A percentile compares a stretch with the other conserved stretches of the same genome.
phyloP scores from a whole-genome alignment of 2,888 invertebrate genomes.

The Lochmaea capreae region DNA sequence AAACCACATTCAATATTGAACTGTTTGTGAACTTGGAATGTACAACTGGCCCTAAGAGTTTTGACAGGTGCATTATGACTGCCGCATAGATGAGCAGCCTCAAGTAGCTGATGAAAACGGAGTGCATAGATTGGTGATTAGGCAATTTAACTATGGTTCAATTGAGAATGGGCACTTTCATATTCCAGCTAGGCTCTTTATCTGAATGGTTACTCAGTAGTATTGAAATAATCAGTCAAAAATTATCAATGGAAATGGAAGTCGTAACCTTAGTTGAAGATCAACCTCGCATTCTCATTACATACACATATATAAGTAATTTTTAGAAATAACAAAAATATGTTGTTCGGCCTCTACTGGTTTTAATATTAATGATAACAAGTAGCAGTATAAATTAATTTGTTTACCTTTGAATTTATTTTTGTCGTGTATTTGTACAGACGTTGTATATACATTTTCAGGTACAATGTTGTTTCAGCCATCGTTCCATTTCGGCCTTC shows the following conservation, averaged over 20 bases:
- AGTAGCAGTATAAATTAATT: constrained; percentile 30
- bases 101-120: too few relatives aligned
- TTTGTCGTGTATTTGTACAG: constrained; percentile 40
- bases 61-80: too few relatives aligned
- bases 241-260: neutral
- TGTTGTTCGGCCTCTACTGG: constrained; percentile 27
- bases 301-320: constrained; percentile 12
- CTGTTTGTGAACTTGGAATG: too few relatives aligned
- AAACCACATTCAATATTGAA: too few relatives aligned
- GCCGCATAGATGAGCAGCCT: too few relatives aligned
- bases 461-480: constrained; percentile 29
- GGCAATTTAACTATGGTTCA: too few relatives aligned
- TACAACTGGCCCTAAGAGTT: too few relatives aligned
- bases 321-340: constrained; percentile 20
- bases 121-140: too few relatives aligned
- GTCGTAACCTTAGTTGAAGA: neutral
- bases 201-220: too few relatives aligned
- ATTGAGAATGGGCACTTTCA: too few relatives aligned
- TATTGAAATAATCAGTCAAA: too few relatives aligned
- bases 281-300: neutral
- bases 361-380: constrained; percentile 27
- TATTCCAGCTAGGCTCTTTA: too few relatives aligned
- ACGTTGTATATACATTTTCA: constrained; percentile 23
- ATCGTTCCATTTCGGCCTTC: constrained; percentile 28
- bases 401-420: constrained; percentile 43